These are phyloP conservation scores for Megalops atlanticus DNA, from an alignment of 2,113 vertebrate genomes.

Conservation along the genomic window DNA sequence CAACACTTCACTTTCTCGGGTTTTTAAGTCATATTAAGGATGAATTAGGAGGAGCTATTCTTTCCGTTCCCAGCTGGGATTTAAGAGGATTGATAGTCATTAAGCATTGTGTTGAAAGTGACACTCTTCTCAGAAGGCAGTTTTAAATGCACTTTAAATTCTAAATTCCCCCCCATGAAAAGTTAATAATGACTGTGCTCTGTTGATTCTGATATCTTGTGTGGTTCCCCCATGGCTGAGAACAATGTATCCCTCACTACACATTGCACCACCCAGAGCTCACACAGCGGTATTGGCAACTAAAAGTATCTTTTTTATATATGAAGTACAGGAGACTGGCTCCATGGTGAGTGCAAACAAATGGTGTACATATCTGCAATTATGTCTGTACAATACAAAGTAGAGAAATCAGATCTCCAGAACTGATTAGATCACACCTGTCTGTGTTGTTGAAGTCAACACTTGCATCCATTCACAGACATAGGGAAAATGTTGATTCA, in stretches of 20 bases:
- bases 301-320: too few relatives aligned
- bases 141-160: slow-evolving; percentile 21
- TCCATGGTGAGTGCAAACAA: neutral
- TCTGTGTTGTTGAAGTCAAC: neutral
- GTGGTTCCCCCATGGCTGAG: neutral
- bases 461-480: neutral
- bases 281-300: too few relatives aligned
- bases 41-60: neutral
- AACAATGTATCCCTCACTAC: neutral
- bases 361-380: neutral
- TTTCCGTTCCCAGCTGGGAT: slow-evolving; percentile 8
- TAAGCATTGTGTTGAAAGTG: slow-evolving; percentile 31
- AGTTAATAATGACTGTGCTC: slow-evolving; percentile 26
- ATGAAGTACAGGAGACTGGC: too few relatives aligned
- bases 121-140: slow-evolving; percentile 16
- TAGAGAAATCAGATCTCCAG: too few relatives aligned
- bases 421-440: neutral
- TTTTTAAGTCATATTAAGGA: neutral
- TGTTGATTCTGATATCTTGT: neutral
- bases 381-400: too few relatives aligned
- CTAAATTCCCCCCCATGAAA: neutral
- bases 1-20: slow-evolving; percentile 5
- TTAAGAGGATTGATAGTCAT: slow-evolving; percentile 37
- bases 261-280: neutral
- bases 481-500: neutral